Base-by-base conservation (phyloP, 2,113 vertebrate genomes). In the Neomonachus schauinslandi region DNA sequence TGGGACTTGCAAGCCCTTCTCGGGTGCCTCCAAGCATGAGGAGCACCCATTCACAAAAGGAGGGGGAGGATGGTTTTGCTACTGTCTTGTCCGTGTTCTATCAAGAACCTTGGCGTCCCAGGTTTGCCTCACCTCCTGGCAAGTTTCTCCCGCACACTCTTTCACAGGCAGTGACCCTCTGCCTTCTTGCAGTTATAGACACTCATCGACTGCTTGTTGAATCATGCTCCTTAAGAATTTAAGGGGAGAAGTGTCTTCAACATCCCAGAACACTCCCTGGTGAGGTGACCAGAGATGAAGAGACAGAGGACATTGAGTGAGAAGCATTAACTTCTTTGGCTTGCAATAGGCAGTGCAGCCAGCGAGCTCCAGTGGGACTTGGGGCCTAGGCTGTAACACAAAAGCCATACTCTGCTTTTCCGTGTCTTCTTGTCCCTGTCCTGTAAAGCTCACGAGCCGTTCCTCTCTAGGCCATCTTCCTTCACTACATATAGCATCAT, bases 221-320 rank as follows among this genome's bases (percentile, higher is more conserved):
- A 13, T 31, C 63, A 3, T 36, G 36, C 10, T 67, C 39, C 31
- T 65, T 51, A 22, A 86, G 36, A 4, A 49, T 14, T 31, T n/a
- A 69, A 80, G 19, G 36, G 36, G 13, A 95, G 33, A 93, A 79
- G 80, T 49, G 4, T 59, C 51, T 39, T 96, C 39, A 77, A 61
- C 8, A 55, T 79, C 53, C 46, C 59, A 80, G 49, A 85, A 80
- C 51, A 74, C 14, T 63, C 51, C 22, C 57, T 61, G 28, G 18
- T 3, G 3, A 84, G 9, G 21, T 14, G 53, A 28, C 55, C 77
- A 26, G 9, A 59, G 61, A 59, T 26, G 15, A 87, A 87, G 42
- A 83, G 21, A 57, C 26, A 82, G 57, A 74, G 36, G 31, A 18
- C 26, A 16, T 31, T 26, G 14, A 31, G 26, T 65, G 76, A 88